phyloP scores from a whole-genome alignment of 2,888 invertebrate genomes.

The Thecophora atra region DNA sequence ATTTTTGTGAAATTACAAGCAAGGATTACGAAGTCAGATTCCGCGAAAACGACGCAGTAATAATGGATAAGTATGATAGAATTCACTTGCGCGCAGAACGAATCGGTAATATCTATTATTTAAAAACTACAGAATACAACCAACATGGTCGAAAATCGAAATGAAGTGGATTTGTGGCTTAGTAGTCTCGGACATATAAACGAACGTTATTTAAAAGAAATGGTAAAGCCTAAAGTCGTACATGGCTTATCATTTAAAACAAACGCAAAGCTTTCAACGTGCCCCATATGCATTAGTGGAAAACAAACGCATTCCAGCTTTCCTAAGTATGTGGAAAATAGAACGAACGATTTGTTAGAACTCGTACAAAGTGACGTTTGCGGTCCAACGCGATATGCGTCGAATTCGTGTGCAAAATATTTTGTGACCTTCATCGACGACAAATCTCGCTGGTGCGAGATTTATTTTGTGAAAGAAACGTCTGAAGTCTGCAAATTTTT shows the following conservation, averaged over 20 bases:
- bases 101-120: too few species aligned
- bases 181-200: too few species aligned
- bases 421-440: too few species aligned
- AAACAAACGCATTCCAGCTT: conserved; percentile 37
- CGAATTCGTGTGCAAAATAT: too few species aligned
- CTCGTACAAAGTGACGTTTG: too few species aligned
- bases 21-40: too few species aligned
- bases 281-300: background rate
- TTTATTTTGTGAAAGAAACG: conserved; percentile 40
- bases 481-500: conserved; percentile 40
- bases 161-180: conserved; percentile 34
- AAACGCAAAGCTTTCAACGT: background rate
- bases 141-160: conserved; percentile 20
- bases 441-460: conserved; percentile 34
- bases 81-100: too few species aligned
- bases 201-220: conserved; percentile 39
- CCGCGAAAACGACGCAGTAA: too few species aligned
- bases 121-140: conserved; percentile 17
- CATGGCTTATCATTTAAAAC: conserved; percentile 16
- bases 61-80: too few species aligned
- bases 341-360: background rate
- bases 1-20: conserved; percentile 40
- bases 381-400: too few species aligned
- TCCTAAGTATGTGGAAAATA: conserved; percentile 28
- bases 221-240: too few species aligned